Conservation (phyloP, 2,797 vertebrate species). For the Scarus forsteni region DNA sequence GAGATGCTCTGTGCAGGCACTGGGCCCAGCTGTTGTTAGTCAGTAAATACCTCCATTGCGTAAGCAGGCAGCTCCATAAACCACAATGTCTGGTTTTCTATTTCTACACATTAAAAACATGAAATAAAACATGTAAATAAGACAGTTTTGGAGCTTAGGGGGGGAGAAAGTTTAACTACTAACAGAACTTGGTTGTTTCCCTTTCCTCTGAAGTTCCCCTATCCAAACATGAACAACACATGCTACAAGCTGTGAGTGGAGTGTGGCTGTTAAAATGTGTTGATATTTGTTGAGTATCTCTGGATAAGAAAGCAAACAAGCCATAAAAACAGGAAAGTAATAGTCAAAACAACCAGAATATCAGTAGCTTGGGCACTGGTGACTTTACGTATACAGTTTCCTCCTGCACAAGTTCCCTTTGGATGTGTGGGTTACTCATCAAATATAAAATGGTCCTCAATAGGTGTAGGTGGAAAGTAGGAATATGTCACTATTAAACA, state of each 20-base stretch:
- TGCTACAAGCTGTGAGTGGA: not conserved
- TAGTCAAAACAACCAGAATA: not conserved
- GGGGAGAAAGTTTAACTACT: slow-evolving; percentile 17
- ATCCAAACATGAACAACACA: slow-evolving; percentile 21
- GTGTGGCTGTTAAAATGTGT: not conserved
- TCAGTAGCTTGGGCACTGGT: too few species aligned
- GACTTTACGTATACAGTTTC: not conserved
- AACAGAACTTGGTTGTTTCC: slow-evolving; percentile 23
- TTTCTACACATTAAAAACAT: slow-evolving; percentile 51
- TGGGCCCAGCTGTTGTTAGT: slow-evolving; percentile 48
- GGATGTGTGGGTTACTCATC: not conserved
- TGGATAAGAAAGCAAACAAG: not conserved
- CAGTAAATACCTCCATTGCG: slow-evolving; percentile 51
- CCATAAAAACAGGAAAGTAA: not conserved
- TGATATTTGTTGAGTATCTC: not conserved
- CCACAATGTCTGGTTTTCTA: slow-evolving; percentile 60
- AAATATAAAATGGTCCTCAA: not conserved
- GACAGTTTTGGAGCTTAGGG: slow-evolving; percentile 16
- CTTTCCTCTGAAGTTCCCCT: slow-evolving; percentile 35
- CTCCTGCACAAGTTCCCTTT: not conserved
- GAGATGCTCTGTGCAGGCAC: slow-evolving; percentile 32
- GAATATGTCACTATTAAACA: not conserved
- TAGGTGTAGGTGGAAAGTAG: not conserved
- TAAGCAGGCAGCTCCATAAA: slow-evolving; percentile 55
- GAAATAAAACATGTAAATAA: slow-evolving; percentile 47